Evolutionary conservation across 1,140 invertebrate genomes (phyloP).

Genomic region (Agrilus planipennis): DNA sequence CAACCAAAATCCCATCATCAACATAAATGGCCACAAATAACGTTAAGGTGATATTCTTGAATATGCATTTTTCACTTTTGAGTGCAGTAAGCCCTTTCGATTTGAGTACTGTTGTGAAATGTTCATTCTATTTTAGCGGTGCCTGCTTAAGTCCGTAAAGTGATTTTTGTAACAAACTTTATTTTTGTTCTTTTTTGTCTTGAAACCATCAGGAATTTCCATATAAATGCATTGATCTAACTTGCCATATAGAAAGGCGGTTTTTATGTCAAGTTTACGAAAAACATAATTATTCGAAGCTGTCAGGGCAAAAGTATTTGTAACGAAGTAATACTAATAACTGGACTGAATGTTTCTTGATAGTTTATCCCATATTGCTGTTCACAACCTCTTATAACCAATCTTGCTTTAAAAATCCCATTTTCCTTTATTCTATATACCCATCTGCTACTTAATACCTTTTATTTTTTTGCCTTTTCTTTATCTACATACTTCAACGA

Average conservation of each 20-base stretch:
- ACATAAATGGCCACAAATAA: slow-evolving; percentile 4
- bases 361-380: slow-evolving; percentile 33
- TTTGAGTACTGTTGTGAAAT: slow-evolving; percentile 14
- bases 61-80: slow-evolving; percentile 1
- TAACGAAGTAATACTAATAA: slow-evolving; percentile 23
- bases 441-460: too few species aligned
- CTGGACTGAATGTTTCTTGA: slow-evolving; percentile 28
- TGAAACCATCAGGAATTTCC: slow-evolving; percentile 13
- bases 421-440: slow-evolving; percentile 9
- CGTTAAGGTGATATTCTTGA: not conserved
- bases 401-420: slow-evolving; percentile 11
- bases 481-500: too few species aligned
- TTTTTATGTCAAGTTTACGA: slow-evolving; percentile 6
- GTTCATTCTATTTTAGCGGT: slow-evolving; percentile 22
- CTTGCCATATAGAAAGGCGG: slow-evolving; percentile 10
- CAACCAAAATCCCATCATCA: slow-evolving; percentile 4
- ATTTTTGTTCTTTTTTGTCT: slow-evolving; percentile 7
- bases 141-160: slow-evolving; percentile 28
- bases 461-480: too few species aligned
- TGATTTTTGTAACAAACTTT: not conserved
- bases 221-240: slow-evolving; percentile 18
- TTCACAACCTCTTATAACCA: slow-evolving; percentile 19
- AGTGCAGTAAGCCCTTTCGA: not conserved
- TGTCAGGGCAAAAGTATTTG: slow-evolving; percentile 29
- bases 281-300: slow-evolving; percentile 18